phyloP scores from a whole-genome alignment of 2,113 vertebrate species.

The Mesocricetus auratus region DNA sequence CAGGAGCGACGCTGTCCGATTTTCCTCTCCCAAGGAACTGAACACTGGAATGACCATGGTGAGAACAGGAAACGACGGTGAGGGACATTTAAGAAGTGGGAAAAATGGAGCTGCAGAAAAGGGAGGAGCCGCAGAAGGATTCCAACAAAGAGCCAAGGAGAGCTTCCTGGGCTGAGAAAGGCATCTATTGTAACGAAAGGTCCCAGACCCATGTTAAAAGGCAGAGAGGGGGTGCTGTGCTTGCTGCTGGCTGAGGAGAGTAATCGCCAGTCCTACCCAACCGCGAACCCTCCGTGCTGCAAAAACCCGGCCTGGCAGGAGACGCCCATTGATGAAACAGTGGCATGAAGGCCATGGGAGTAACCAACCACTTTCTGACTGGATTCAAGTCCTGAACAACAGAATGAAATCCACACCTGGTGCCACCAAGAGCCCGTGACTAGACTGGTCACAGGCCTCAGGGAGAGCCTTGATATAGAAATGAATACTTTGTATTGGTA shows the following conservation, averaged over 20 bases:
- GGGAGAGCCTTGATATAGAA: no score
- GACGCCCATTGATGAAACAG: not conserved
- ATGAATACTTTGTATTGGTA: no score
- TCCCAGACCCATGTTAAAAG: not conserved
- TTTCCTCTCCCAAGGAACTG: not conserved
- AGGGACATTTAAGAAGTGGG: not conserved
- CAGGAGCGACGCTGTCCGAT: accelerated
- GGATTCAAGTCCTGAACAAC: not conserved
- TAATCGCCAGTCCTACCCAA: accelerated
- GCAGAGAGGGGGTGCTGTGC: not conserved
- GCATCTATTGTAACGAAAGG: not conserved
- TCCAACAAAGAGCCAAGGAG: not conserved
- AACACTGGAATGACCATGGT: not conserved
- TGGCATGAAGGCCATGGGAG: not conserved
- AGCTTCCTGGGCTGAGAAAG: not conserved
- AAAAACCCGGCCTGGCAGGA: not conserved
- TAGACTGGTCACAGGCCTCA: not conserved
- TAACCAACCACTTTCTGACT: not conserved
- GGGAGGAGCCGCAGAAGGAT: no score
- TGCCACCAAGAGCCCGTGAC: not conserved
- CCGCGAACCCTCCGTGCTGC: not conserved
- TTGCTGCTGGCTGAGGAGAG: no score
- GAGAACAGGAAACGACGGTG: not conserved
- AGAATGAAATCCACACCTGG: not conserved
- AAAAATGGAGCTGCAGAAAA: not conserved